phyloP scores from a whole-genome alignment of 2,797 vertebrate genomes.

The Fringilla coelebs region DNA sequence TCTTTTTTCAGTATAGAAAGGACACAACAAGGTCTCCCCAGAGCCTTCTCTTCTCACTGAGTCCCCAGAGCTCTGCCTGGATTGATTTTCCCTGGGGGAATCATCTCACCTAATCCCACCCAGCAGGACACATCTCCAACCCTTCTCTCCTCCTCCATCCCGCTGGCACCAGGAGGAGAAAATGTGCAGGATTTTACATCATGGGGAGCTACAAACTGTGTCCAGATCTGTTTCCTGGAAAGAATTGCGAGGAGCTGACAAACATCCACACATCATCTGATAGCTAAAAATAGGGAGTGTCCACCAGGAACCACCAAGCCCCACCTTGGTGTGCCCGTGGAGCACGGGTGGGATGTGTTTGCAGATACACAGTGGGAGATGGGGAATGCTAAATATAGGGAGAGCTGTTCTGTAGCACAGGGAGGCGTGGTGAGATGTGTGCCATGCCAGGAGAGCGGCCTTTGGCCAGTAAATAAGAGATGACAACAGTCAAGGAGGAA shows the following conservation, averaged over 20 bases:
- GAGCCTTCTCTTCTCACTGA: neutral
- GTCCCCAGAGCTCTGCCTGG: neutral
- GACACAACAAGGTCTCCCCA: neutral
- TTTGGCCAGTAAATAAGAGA: neutral
- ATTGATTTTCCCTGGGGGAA: neutral
- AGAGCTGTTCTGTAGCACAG: neutral
- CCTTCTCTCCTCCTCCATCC: neutral
- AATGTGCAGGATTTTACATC: neutral
- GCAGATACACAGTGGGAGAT: constrained; percentile 4
- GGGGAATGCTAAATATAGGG: constrained; percentile 23
- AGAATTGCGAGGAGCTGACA: neutral
- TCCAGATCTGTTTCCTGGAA: neutral
- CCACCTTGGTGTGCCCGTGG: neutral
- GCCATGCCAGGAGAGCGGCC: fast-evolving
- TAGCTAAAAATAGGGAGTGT: constrained; percentile 9
- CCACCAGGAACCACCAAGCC: neutral
- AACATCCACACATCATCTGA: neutral
- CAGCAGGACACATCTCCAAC: neutral
- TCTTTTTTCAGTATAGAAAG: neutral
- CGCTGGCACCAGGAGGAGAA: neutral
- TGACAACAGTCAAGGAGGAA: neutral
- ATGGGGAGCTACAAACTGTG: neutral
- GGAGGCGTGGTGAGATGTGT: neutral
- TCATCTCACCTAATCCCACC: neutral
- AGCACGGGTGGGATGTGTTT: neutral